Base-by-base conservation (phyloP, 2,888 invertebrate genomes). In the Piscicola geometra region DNA sequence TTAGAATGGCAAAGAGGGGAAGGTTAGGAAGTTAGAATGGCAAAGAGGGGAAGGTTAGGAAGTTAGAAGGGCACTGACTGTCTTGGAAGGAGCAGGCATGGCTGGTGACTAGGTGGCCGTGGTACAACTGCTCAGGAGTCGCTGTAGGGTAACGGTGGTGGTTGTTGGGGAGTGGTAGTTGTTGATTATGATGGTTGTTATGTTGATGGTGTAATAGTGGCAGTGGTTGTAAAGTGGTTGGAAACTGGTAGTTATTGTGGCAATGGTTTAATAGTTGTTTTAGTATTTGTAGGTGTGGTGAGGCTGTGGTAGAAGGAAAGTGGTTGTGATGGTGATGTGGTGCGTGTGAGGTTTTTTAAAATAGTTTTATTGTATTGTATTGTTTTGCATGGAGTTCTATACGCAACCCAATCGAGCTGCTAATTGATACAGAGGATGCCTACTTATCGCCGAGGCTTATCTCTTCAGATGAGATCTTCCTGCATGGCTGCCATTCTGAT, bases 21-120 rank as follows among this genome's bases (percentile, higher is more conserved):
- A n/a, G n/a, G n/a, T n/a, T n/a, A n/a, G n/a, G n/a, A n/a, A n/a
- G n/a, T n/a, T n/a, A n/a, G n/a, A n/a, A n/a, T n/a, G n/a, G n/a
- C n/a, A n/a, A n/a, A n/a, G n/a, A n/a, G n/a, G n/a, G n/a, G n/a
- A n/a, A n/a, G n/a, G n/a, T n/a, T n/a, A n/a, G n/a, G n/a, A n/a
- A n/a, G n/a, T n/a, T n/a, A 64, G 12, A 28, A 64, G 25, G 9
- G 47, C 3, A 74, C 76, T 76, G 28, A 76, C 76, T 76, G 69
- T 76, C 76, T 74, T 76, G 76, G 50, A 76, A 76, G 35, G 76
- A 60, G 69, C 76, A 76, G 28, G 76, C 73, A 68, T 76, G 76
- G 18, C 76, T 67, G 36, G 69, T 69, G 41, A 76, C 76, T 33
- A 76, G 69, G 52, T 76, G 73, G 28, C 76, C 76, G 52, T 76